Conservation (phyloP, 2,113 vertebrate genomes). For the Physeter macrocephalus region DNA sequence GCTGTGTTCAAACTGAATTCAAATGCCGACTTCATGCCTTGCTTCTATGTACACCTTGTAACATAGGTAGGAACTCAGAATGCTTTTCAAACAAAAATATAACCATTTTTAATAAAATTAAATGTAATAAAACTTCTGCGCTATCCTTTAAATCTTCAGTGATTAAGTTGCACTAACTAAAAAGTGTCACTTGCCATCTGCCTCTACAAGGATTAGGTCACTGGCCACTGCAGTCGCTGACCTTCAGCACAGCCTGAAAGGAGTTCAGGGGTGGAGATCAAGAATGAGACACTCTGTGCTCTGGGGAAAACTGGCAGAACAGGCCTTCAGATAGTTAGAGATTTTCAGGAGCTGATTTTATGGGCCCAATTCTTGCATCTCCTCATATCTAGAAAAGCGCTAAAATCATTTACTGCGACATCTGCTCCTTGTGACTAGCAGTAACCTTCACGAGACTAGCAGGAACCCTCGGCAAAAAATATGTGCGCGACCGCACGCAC, state of each 20-base stretch:
- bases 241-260: neutral
- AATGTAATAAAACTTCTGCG: neutral
- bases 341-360: neutral
- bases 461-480: neutral
- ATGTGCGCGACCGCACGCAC: fast-evolving
- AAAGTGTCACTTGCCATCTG: neutral
- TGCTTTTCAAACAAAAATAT: neutral
- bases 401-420: neutral
- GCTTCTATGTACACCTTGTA: fast-evolving
- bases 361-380: neutral
- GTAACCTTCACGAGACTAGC: neutral
- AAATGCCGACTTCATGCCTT: neutral
- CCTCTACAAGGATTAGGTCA: neutral
- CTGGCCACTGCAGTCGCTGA: fast-evolving
- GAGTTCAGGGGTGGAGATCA: neutral
- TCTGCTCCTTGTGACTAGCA: neutral
- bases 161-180: neutral
- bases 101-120: neutral
- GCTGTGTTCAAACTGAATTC: neutral
- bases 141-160: neutral
- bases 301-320: neutral
- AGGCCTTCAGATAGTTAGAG: neutral
- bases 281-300: neutral
- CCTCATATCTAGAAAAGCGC: fast-evolving
- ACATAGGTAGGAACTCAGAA: neutral